Conservation (phyloP, 2,113 vertebrate genomes). For the Enhydra lutris region DNA sequence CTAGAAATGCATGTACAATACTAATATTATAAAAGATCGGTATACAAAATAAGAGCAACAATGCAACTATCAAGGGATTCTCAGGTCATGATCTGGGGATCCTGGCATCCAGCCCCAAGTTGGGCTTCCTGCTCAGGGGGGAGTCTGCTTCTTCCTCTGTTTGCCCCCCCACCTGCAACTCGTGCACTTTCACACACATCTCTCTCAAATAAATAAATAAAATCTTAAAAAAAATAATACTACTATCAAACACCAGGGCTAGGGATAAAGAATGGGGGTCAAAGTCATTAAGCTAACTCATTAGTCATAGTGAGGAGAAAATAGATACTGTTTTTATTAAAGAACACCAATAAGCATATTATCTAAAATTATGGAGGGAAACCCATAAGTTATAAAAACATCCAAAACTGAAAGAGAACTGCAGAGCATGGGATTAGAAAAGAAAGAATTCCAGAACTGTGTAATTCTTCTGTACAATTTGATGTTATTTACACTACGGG, state of each 20-base stretch:
- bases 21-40: background rate
- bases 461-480: background rate
- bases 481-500: background rate
- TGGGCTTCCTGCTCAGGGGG: background rate
- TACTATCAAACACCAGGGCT: background rate
- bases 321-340: background rate
- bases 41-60: background rate
- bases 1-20: background rate
- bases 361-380: background rate
- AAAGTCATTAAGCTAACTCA: background rate
- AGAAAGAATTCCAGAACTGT: background rate
- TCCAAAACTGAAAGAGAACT: background rate
- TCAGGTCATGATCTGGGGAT: background rate
- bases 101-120: background rate
- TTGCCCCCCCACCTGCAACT: accelerated
- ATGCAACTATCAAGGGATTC: too few species aligned
- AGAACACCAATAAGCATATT: background rate
- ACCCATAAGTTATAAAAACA: background rate
- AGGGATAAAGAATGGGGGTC: background rate
- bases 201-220: background rate
- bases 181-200: background rate
- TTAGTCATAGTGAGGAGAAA: background rate
- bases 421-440: background rate
- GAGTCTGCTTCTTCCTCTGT: background rate
- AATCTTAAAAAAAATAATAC: background rate